Conservation (phyloP, 1,140 invertebrate species). For the Aporrectodea caliginosa region DNA sequence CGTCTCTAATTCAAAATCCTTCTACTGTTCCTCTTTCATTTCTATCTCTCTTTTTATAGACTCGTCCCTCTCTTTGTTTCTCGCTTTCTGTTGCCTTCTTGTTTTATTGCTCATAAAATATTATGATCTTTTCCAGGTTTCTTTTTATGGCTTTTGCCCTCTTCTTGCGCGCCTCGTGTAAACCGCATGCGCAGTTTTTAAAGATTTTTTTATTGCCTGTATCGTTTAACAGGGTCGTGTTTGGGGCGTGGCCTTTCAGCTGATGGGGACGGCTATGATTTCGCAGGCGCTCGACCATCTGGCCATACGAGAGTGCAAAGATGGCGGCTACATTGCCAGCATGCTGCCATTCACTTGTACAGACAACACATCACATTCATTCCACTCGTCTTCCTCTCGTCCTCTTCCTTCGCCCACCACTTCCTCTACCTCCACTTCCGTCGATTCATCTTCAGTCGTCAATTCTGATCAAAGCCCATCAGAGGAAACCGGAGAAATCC, state of each 20-base stretch:
- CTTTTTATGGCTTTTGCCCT: too few species aligned
- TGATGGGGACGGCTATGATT: constrained; percentile 64
- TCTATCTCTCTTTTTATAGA: too few species aligned
- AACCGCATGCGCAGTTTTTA: too few species aligned
- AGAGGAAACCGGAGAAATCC: not conserved
- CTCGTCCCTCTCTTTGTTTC: too few species aligned
- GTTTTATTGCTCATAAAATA: too few species aligned
- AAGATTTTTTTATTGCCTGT: too few species aligned
- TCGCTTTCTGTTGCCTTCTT: too few species aligned
- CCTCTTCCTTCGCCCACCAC: not conserved
- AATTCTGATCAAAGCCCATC: not conserved
- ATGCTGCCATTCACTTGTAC: constrained; percentile 24
- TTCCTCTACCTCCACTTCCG: not conserved
- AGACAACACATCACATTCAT: too few species aligned
- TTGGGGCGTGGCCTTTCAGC: constrained; percentile 86
- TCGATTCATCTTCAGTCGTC: not conserved
- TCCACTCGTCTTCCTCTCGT: not conserved
- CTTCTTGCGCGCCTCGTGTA: too few species aligned
- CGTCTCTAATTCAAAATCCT: too few species aligned
- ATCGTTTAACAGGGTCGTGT: constrained; percentile 62
- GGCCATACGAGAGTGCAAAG: constrained; percentile 75
- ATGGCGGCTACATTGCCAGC: constrained; percentile 50
- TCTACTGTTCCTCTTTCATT: too few species aligned
- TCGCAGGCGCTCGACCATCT: constrained; percentile 72
- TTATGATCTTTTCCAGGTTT: too few species aligned